Evolutionary conservation across 1,140 invertebrate species (phyloP), one percentile per base, ranked within the genome.

Genomic region (Drosophila ohnishii): DNA sequence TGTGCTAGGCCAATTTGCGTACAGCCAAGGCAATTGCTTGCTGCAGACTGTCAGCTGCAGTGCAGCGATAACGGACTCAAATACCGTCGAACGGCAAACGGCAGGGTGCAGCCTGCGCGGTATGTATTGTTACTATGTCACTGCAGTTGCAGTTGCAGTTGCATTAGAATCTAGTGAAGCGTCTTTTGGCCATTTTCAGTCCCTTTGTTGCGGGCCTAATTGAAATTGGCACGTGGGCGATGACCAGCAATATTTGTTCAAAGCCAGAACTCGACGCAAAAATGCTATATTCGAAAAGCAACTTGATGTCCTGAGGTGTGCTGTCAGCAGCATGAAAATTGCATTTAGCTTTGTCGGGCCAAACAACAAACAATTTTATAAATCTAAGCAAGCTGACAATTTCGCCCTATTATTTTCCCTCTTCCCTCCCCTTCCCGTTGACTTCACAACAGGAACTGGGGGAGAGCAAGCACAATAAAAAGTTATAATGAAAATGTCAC

Each of bases 401-500:
- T 74, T 73, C 19, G 56, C n/a, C 62, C 56, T 61, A 61, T 64
- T 65, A 65, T 65, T 28, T 19, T 40, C 7, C 19, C 28, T 16
- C 28, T 16, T 8, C 19, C 13, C 35, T 30, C 8, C 10, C 11
- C 11, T 19, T 14, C 10, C 25, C 5, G 7, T 42, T 14, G 57
- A 32, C 57, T 35, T 35, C 51, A 34, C 28, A 50, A 2, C 48
- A 5, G 22, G 22, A 22, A 22, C 48, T 9, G 19, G 34, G 37
- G 13, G 19, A 48, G 44, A 32, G 55, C 40, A 47, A 64, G 61
- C 42, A 86, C 74, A 72, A 73, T 77, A 61, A 72, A 78, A 69
- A 86, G 78, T 75, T 85, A 85, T 85, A 85, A 86, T 86, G 83
- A 85, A 85, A 85, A 86, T 86, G 82, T 85, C 82, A 85, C 69